Percentiles rank a stretch among this genome's conserved stretches.
Evolutionary conservation across 2,888 invertebrate genomes (phyloP).

Genomic region (Dryobotodes eremita): DNA sequence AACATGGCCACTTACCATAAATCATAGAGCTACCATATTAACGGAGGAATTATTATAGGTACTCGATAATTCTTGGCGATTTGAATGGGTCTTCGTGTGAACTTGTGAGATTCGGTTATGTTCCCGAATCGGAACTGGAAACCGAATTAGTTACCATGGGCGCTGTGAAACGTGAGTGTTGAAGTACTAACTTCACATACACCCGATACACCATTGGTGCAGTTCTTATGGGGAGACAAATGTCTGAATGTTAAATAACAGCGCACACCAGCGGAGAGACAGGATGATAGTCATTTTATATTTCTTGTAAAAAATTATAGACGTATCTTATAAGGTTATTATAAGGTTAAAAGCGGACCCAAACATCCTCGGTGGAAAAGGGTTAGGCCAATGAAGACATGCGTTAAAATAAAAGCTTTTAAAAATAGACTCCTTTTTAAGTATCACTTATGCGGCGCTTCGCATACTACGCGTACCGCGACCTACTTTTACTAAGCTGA

Average conservation of each 20-base stretch:
- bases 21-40: constrained; percentile 64
- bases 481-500: constrained; percentile 28
- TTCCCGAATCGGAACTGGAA: not conserved
- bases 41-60: constrained; percentile 59
- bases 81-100: constrained; percentile 36
- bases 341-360: constrained; percentile 1
- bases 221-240: not conserved
- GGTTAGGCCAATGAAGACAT: not conserved
- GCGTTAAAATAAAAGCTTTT: constrained; percentile 12
- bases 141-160: not conserved
- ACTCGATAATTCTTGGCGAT: constrained; percentile 52
- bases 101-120: constrained; percentile 29
- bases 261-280: not conserved
- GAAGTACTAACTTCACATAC: not conserved
- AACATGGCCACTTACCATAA: constrained; percentile 66
- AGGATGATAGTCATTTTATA: not conserved
- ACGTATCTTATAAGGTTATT: not conserved
- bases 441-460: constrained; percentile 4
- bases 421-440: constrained; percentile 21
- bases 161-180: not conserved
- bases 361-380: not conserved
- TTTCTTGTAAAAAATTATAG: not conserved
- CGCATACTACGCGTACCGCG: not conserved
- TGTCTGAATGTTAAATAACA: not conserved
- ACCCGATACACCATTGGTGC: too few species aligned